These are phyloP conservation scores for Ispidina lecontei DNA, from an alignment of 2,797 vertebrate genomes.

Conservation along the genomic window DNA sequence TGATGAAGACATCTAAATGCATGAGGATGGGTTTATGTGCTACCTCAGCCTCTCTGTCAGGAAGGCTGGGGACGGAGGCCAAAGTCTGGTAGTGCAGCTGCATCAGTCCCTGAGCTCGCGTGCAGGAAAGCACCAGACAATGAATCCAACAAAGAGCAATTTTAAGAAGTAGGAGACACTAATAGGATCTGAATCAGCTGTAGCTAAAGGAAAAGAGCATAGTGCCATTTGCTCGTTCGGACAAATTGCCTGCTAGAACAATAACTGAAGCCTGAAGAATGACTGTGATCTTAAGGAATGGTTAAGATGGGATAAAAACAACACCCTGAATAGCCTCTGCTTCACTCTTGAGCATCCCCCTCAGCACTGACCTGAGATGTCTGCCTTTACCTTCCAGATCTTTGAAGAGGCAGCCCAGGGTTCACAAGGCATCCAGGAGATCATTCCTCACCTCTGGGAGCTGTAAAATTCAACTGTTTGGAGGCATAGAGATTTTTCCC, in stretches of 20 bases:
- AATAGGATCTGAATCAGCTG: neutral
- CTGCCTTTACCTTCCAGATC: neutral
- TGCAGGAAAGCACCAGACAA: neutral
- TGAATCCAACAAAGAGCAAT: neutral
- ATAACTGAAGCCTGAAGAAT: neutral
- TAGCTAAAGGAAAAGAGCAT: neutral
- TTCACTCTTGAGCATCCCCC: neutral
- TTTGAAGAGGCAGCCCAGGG: neutral
- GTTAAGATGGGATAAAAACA: neutral
- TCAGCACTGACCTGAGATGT: neutral
- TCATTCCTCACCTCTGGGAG: neutral
- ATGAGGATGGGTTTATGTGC: slow-evolving; percentile 59
- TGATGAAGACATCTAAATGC: slow-evolving; percentile 74
- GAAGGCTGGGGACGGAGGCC: neutral
- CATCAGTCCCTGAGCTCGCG: rapidly evolving
- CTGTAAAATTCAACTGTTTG: neutral
- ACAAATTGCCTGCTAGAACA: slow-evolving; percentile 2
- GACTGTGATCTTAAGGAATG: neutral
- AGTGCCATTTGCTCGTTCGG: neutral
- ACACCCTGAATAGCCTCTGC: neutral
- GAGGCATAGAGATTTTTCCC: neutral
- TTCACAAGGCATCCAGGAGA: neutral
- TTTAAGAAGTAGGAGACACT: neutral
- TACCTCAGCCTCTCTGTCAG: slow-evolving; percentile 33
- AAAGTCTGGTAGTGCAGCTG: neutral